Conservation (phyloP, 2,797 vertebrate genomes). For the Trachops cirrhosus region DNA sequence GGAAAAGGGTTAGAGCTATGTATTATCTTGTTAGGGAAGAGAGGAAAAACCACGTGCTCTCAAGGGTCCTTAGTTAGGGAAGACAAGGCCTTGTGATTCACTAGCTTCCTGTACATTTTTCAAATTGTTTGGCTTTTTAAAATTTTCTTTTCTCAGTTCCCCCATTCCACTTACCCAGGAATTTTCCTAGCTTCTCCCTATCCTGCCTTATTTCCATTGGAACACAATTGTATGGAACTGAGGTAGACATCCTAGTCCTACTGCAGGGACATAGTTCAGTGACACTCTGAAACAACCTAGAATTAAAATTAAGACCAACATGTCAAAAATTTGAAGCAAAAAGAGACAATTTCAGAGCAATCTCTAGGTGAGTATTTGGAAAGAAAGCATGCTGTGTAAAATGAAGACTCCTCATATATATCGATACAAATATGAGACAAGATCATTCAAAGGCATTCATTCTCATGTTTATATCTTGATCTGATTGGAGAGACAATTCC, state of each 20-base stretch:
- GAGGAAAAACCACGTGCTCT: too few species aligned
- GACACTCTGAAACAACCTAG: slow-evolving; percentile 91
- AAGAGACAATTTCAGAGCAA: not conserved
- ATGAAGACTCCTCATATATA: not conserved
- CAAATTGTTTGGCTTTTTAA: too few species aligned
- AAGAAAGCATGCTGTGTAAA: not conserved
- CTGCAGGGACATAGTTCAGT: slow-evolving; percentile 95
- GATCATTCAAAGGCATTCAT: not conserved
- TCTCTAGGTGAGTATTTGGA: not conserved
- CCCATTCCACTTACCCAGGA: too few species aligned
- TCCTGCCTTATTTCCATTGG: slow-evolving; percentile 77
- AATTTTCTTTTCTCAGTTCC: too few species aligned
- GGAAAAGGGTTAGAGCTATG: too few species aligned
- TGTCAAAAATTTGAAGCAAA: not conserved
- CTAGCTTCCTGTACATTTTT: too few species aligned
- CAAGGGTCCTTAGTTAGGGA: too few species aligned
- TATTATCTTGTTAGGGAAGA: too few species aligned
- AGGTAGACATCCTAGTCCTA: slow-evolving; percentile 95
- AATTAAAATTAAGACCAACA: slow-evolving; percentile 6
- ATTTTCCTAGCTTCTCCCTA: too few species aligned
- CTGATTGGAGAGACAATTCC: too few species aligned
- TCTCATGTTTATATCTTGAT: not conserved
- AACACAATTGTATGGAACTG: slow-evolving; percentile 96
- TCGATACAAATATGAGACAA: not conserved
- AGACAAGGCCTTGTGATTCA: too few species aligned